Percentiles rank a stretch among this genome's conserved stretches.
phyloP scores from a whole-genome alignment of 2,113 vertebrate genomes.

The Hemibagrus wyckioides region DNA sequence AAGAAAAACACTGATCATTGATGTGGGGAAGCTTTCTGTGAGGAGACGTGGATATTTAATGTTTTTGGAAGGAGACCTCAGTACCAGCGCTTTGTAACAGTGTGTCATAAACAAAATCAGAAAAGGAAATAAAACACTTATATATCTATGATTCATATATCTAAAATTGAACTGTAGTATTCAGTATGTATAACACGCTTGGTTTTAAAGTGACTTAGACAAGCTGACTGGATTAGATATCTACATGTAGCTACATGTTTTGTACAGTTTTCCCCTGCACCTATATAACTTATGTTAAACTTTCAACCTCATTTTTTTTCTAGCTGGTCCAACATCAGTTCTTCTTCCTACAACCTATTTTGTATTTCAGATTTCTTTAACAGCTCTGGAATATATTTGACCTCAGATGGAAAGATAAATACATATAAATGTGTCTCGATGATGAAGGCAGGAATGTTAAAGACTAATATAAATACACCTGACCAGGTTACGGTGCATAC shows the following conservation, averaged over 20 bases:
- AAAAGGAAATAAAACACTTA: too few species aligned
- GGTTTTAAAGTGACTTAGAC: too few species aligned
- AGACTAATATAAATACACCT: neutral
- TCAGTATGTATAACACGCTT: too few species aligned
- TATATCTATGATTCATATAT: too few species aligned
- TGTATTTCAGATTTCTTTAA: neutral
- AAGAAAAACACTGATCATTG: too few species aligned
- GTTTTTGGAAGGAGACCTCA: too few species aligned
- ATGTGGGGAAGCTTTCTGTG: too few species aligned
- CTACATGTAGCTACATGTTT: neutral
- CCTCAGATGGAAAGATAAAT: neutral
- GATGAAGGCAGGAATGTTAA: neutral
- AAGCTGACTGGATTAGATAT: too few species aligned
- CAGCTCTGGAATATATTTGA: neutral
- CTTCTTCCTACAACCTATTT: neutral
- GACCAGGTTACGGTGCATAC: neutral
- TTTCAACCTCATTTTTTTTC: neutral
- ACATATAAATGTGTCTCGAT: neutral
- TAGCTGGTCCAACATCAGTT: neutral
- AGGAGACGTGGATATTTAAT: neutral
- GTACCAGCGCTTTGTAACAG: too few species aligned
- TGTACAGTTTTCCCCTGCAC: neutral
- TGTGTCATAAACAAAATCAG: too few species aligned
- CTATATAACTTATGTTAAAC: neutral
- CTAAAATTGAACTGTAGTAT: too few species aligned